A percentile compares a stretch with the other conserved stretches of the same genome.
These are phyloP conservation scores for Littorina saxatilis DNA, from an alignment of 1,140 invertebrate genomes.

Conservation along the genomic window DNA sequence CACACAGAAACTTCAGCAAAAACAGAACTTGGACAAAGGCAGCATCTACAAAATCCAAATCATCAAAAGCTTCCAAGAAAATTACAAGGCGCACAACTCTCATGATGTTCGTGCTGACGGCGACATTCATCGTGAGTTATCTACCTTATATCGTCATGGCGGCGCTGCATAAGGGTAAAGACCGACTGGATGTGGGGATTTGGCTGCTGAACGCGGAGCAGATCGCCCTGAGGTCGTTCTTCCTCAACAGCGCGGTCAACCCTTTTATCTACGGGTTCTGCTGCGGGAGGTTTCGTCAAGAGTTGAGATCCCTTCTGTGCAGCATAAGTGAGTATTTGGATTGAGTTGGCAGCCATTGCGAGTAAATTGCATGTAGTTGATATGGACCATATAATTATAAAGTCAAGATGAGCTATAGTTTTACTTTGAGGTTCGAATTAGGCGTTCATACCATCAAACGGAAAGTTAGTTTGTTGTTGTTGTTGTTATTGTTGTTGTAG, in stretches of 20 bases:
- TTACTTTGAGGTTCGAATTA: too few species aligned
- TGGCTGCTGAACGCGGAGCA: neutral
- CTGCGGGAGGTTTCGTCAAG: neutral
- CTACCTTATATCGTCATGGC: constrained; percentile 61
- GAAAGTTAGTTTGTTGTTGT: too few species aligned
- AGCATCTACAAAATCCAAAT: neutral
- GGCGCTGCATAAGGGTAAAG: neutral
- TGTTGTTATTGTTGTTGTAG: too few species aligned
- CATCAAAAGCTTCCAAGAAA: neutral
- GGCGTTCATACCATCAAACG: too few species aligned
- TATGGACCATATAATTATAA: too few species aligned
- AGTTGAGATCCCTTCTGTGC: neutral
- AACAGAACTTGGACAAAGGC: too few species aligned
- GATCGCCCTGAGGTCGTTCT: neutral
- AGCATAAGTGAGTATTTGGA: neutral
- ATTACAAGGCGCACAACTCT: constrained; percentile 49
- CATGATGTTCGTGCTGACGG: constrained; percentile 64
- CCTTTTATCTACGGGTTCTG: constrained; percentile 21
- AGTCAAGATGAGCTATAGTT: too few species aligned
- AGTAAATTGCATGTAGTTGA: too few species aligned
- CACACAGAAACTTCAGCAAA: too few species aligned
- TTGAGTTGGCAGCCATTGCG: too few species aligned
- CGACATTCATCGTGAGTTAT: constrained; percentile 65
- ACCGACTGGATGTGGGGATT: neutral
- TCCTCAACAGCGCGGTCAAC: constrained; percentile 22